These are phyloP conservation scores for Erinaceus europaeus DNA, from an alignment of 2,113 vertebrate species.

Conservation along the genomic window DNA sequence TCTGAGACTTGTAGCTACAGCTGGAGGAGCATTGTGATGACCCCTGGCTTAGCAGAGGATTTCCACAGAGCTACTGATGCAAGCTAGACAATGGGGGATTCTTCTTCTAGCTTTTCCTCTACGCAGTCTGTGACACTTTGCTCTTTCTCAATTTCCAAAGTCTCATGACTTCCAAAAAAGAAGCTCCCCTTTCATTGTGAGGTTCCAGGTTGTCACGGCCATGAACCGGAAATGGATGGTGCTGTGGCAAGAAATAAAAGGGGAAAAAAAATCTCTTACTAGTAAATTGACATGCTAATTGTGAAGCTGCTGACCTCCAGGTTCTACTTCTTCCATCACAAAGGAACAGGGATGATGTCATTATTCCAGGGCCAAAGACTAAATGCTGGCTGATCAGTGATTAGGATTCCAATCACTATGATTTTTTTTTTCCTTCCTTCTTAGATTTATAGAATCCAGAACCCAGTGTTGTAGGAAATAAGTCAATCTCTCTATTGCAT, in stretches of 20 bases:
- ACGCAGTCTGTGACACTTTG: not conserved
- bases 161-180: not conserved
- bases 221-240: too few species aligned
- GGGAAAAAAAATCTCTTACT: not conserved
- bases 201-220: too few species aligned
- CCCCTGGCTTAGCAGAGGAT: not conserved
- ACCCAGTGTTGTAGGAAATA: not conserved
- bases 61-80: not conserved
- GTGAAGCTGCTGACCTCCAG: not conserved
- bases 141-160: constrained; percentile 3
- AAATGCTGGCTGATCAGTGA: not conserved
- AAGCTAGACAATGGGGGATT: not conserved
- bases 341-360: not conserved
- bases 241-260: too few species aligned
- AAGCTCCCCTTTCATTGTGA: too few species aligned
- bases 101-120: constrained; percentile 33
- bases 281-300: not conserved
- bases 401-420: constrained; percentile 1
- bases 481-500: too few species aligned
- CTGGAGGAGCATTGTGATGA: not conserved
- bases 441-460: constrained; percentile 20
- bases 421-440: constrained; percentile 20
- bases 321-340: not conserved
- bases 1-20: not conserved
- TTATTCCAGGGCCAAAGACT: not conserved